A percentile compares a stretch with the other conserved stretches of the same genome.
Conservation (phyloP, 2,888 invertebrate genomes). For the Anthrax anthrax region DNA sequence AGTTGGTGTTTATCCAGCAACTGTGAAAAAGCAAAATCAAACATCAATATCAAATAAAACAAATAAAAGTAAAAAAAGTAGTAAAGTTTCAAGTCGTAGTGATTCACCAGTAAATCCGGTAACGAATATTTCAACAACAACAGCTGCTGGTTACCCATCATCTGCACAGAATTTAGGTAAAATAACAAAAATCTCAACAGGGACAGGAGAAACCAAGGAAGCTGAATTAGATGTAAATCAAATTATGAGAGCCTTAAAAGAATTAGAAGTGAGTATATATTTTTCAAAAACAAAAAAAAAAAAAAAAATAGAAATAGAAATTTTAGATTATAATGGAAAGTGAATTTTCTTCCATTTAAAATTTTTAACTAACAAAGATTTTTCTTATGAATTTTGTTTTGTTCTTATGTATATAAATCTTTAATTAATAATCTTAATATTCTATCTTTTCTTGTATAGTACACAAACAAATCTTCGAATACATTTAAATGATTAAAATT, state of each 20-base stretch:
- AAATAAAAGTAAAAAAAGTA: conserved; percentile 7
- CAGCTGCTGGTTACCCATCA: neutral
- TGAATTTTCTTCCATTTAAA: neutral
- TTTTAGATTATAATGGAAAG: neutral
- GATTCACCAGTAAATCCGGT: conserved; percentile 1
- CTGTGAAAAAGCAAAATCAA: conserved; percentile 6
- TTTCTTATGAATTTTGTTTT: too few relatives aligned
- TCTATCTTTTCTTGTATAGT: neutral
- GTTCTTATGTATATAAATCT: too few relatives aligned
- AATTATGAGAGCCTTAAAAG: conserved; percentile 37
- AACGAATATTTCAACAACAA: neutral
- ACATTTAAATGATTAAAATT: neutral
- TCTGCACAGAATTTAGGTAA: conserved; percentile 3
- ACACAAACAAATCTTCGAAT: neutral
- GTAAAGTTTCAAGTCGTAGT: conserved; percentile 6
- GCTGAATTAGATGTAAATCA: conserved; percentile 31
- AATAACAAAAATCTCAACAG: neutral
- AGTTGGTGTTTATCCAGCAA: conserved; percentile 26
- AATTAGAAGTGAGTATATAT: conserved; percentile 28
- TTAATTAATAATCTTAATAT: neutral
- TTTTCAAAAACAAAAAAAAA: too few relatives aligned
- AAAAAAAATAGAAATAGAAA: too few relatives aligned
- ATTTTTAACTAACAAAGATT: neutral
- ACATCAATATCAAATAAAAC: conserved; percentile 2
- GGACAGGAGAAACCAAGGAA: conserved; percentile 4